Evolutionary conservation across 2,797 vertebrate species (phyloP).

Genomic region (Cyprinodon diabolis): DNA sequence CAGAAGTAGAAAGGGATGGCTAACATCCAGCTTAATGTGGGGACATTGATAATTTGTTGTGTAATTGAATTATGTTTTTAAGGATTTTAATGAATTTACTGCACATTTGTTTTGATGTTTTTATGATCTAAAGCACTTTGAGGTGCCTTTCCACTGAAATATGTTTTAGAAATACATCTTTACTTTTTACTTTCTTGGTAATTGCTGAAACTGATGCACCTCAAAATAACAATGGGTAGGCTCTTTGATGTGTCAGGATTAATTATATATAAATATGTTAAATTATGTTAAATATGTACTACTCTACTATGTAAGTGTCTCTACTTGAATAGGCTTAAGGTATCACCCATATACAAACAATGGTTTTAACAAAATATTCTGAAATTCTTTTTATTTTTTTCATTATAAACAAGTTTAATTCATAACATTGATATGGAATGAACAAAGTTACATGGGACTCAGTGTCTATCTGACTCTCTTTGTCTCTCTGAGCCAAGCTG

Average conservation of each 20-base stretch:
- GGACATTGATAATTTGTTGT: no score
- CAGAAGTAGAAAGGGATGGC: background rate
- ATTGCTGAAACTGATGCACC: background rate
- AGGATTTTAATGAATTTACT: no score
- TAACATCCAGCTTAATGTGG: background rate
- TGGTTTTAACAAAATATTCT: background rate
- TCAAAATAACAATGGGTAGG: constrained; percentile 1
- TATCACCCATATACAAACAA: background rate
- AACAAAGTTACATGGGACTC: background rate
- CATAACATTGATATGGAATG: constrained; percentile 14
- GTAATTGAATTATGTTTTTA: no score
- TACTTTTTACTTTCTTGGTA: no score
- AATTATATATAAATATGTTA: background rate
- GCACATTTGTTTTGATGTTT: no score
- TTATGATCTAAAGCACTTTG: no score
- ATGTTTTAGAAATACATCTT: no score
- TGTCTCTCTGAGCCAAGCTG: background rate
- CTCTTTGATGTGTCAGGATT: background rate
- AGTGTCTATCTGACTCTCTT: background rate
- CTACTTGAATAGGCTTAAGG: background rate
- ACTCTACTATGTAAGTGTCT: background rate
- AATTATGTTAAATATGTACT: no score
- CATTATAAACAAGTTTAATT: background rate
- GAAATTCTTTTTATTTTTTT: background rate
- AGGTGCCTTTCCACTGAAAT: no score